Conservation (phyloP, 2,888 invertebrate species). For the Campoletis raptor region DNA sequence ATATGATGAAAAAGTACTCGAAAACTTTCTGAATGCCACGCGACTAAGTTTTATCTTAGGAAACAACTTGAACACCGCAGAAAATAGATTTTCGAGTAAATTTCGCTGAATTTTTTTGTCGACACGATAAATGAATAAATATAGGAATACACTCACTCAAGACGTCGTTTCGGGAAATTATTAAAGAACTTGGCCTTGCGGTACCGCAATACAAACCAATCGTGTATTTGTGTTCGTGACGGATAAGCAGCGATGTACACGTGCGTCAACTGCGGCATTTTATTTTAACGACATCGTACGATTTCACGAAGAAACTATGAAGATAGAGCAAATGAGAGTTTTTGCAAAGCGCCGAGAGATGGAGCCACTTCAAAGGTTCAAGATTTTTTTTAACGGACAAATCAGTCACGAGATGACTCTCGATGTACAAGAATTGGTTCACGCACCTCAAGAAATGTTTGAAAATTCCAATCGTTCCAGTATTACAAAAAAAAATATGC, state of each 20-base stretch:
- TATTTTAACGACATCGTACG: background rate
- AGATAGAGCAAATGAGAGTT: background rate
- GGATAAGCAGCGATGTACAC: conserved; percentile 2
- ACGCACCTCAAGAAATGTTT: background rate
- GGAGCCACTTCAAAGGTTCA: background rate
- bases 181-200: background rate
- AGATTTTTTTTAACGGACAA: background rate
- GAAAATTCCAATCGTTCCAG: background rate
- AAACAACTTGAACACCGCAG: background rate
- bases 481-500: too few relatives aligned
- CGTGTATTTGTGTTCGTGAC: conserved; percentile 13
- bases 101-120: background rate
- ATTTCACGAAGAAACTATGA: background rate
- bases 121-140: background rate
- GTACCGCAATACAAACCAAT: background rate
- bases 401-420: background rate
- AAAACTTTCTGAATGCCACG: background rate
- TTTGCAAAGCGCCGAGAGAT: background rate
- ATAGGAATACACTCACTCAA: background rate
- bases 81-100: background rate
- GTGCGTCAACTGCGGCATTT: conserved; percentile 7
- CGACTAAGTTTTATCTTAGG: background rate
- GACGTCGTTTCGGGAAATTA: background rate
- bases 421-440: background rate
- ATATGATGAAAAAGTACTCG: background rate